phyloP scores from a whole-genome alignment of 2,888 invertebrate genomes.

The Blastobasis lacticolella region DNA sequence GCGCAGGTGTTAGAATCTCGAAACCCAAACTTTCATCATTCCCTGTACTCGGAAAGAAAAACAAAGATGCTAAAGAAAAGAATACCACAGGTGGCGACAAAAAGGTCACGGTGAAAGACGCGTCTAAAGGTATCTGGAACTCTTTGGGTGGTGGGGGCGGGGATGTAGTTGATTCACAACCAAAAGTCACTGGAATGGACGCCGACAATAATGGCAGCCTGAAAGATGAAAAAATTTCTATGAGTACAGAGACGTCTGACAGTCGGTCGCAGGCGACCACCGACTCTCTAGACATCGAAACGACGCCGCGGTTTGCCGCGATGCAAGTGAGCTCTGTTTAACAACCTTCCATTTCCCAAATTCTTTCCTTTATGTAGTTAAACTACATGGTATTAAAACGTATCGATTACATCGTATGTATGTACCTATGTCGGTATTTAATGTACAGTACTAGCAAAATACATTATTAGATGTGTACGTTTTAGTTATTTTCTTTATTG shows the following conservation, averaged over 20 bases:
- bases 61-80: slow-evolving; percentile 69
- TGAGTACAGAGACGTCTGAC: slow-evolving; percentile 63
- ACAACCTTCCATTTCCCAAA: slow-evolving; percentile 9
- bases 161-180: slow-evolving; percentile 60
- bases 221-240: slow-evolving; percentile 65
- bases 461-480: too few relatives aligned
- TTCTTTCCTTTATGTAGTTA: background rate
- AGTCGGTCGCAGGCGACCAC: slow-evolving; percentile 65
- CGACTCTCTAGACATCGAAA: slow-evolving; percentile 66
- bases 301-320: slow-evolving; percentile 65
- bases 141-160: slow-evolving; percentile 64
- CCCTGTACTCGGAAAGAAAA: slow-evolving; percentile 79
- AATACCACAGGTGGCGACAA: slow-evolving; percentile 47
- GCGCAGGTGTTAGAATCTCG: slow-evolving; percentile 62
- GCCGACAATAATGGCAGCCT: slow-evolving; percentile 56
- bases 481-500: too few relatives aligned
- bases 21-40: slow-evolving; percentile 78
- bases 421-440: too few relatives aligned
- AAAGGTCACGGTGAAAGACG: slow-evolving; percentile 59
- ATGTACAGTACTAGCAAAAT: too few relatives aligned
- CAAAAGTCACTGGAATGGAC: slow-evolving; percentile 55
- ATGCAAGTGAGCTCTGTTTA: slow-evolving; percentile 78
- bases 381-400: too few relatives aligned
- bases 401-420: too few relatives aligned
- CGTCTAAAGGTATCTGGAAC: slow-evolving; percentile 63